These are phyloP conservation scores for Callipepla squamata DNA, from an alignment of 2,113 vertebrate species.

Conservation along the genomic window DNA sequence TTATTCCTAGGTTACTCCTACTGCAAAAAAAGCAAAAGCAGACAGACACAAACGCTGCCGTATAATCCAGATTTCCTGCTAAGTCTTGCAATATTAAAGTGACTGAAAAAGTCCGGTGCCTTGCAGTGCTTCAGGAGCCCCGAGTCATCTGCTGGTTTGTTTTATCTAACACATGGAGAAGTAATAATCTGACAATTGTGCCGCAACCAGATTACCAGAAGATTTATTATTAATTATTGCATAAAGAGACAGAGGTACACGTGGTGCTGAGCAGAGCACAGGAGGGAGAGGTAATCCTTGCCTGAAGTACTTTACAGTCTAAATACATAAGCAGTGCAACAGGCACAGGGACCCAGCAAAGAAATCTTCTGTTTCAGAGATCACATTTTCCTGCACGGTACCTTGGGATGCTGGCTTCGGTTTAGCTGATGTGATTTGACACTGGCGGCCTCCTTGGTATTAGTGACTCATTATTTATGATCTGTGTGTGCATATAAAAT, in stretches of 20 bases:
- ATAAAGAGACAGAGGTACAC: background rate
- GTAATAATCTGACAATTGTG: background rate
- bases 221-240: constrained; percentile 15
- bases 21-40: background rate
- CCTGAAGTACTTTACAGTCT: background rate
- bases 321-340: background rate
- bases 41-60: background rate
- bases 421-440: background rate
- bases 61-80: constrained; percentile 7
- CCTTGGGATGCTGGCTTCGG: background rate
- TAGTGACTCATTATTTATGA: background rate
- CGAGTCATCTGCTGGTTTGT: background rate
- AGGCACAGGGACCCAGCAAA: background rate
- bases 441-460: background rate
- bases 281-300: background rate
- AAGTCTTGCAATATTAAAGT: background rate
- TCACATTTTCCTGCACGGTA: background rate
- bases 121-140: background rate
- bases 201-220: constrained; percentile 2
- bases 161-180: background rate
- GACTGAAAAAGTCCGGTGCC: background rate
- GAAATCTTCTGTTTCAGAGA: background rate
- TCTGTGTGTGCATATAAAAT: background rate
- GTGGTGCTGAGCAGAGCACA: background rate
- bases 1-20: background rate